Evolutionary conservation across 2,888 invertebrate species (phyloP).

Genomic region (Eremobia ochroleuca): DNA sequence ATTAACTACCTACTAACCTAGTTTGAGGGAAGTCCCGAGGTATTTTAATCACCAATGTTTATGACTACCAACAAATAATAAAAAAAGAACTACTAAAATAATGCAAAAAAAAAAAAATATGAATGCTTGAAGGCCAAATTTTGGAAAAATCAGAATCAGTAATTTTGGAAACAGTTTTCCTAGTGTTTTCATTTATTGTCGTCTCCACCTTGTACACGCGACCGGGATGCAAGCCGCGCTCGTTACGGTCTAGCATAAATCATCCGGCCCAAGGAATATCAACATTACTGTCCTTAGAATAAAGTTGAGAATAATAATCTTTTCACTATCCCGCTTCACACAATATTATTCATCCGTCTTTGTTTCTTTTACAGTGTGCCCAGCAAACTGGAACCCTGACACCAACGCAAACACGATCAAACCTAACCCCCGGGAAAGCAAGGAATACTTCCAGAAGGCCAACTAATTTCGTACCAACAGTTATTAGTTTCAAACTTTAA

Average conservation of each 20-base stretch:
- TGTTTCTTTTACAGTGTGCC: conserved; percentile 94
- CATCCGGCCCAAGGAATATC: neutral
- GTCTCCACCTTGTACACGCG: too few relatives aligned
- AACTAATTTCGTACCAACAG: conserved; percentile 71
- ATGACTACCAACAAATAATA: too few relatives aligned
- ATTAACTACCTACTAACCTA: too few relatives aligned
- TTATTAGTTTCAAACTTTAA: conserved; percentile 23
- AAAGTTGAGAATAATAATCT: neutral
- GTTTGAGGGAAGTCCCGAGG: too few relatives aligned
- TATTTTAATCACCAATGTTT: too few relatives aligned
- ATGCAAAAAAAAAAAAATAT: too few relatives aligned
- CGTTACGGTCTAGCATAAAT: neutral
- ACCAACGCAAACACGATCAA: conserved; percentile 96
- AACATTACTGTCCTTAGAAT: neutral
- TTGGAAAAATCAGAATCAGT: too few relatives aligned
- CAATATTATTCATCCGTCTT: conserved; percentile 7
- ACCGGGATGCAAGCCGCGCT: neutral
- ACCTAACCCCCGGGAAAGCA: conserved; percentile 96
- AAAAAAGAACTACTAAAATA: too few relatives aligned
- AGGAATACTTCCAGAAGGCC: conserved; percentile 95
- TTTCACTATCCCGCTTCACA: too few relatives aligned
- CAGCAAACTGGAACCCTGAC: conserved; percentile 98
- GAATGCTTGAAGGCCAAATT: too few relatives aligned
- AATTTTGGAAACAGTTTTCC: too few relatives aligned
- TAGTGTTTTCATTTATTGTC: too few relatives aligned